A percentile compares a stretch with the other conserved stretches of the same genome.
Evolutionary conservation across 2,888 invertebrate genomes (phyloP).

Genomic region (Hetaerina titia): DNA sequence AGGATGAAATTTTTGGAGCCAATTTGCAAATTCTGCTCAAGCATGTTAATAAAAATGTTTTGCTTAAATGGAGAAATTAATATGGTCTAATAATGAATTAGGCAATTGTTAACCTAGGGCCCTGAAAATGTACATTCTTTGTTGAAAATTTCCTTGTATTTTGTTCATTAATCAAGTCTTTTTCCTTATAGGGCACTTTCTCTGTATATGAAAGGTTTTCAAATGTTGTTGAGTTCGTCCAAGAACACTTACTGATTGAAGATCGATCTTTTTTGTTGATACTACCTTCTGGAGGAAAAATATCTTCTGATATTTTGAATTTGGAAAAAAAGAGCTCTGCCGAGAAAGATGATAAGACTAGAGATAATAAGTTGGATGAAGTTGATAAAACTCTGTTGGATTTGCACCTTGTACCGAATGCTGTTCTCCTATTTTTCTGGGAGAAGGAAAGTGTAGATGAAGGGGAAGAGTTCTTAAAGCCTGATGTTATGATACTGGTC

Average conservation of each 20-base stretch:
- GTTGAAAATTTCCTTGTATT: no score
- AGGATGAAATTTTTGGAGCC: no score
- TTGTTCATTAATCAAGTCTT: background rate
- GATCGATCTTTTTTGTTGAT: constrained; percentile 85
- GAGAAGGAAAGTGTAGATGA: constrained; percentile 77
- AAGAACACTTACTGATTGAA: constrained; percentile 85
- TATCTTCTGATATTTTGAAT: constrained; percentile 76
- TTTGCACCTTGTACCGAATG: constrained; percentile 89
- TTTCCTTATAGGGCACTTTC: constrained; percentile 88
- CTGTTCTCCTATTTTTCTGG: constrained; percentile 88
- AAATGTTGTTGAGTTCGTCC: constrained; percentile 88
- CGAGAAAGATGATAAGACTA: constrained; percentile 69
- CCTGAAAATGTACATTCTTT: no score
- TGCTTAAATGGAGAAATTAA: no score
- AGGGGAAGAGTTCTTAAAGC: constrained; percentile 84
- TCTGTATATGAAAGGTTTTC: constrained; percentile 88
- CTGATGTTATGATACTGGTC: constrained; percentile 86
- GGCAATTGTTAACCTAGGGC: no score
- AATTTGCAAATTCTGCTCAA: no score
- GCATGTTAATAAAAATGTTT: no score
- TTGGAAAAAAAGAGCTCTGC: constrained; percentile 71
- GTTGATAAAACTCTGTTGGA: constrained; percentile 87
- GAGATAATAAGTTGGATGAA: constrained; percentile 78
- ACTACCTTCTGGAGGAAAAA: constrained; percentile 83
- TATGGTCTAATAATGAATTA: no score